Evolutionary conservation across 2,797 vertebrate genomes (phyloP), one percentile per base, ranked within the genome.

Genomic region (Diglossa cyanea): DNA sequence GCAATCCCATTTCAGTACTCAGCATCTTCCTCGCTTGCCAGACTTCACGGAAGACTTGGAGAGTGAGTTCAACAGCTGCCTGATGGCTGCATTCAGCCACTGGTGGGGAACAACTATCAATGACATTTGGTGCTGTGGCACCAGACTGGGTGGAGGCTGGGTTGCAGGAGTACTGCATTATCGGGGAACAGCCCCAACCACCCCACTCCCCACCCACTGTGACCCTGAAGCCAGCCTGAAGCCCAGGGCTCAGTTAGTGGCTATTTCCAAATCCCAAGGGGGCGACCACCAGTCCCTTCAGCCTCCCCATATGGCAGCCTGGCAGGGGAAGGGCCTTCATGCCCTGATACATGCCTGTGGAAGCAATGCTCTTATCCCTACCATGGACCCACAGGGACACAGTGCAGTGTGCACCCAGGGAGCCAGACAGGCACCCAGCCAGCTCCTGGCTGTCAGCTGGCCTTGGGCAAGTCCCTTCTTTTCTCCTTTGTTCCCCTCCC

Each of bases 341-440:
- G 24, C 7, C 35, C n/a, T 25, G 26, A 54, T 4, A 30, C 8
- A 55, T 10, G 7, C 51, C 39, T 10, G 13, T 9, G 35, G 55
- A 17, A 84, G 19, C 44, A 62, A 70, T 3, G 21, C 26, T 35
- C 8, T n/a, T 24, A 53, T 35, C 33, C 25, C 10, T 3, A 0
- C 42, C 13, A 15, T 0, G 17, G 66, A 48, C 48, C 25, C 2
- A 2, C 2, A 5, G 26, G 20, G 44, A 16, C 20, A 60, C 9
- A 31, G 60, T 0, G 4, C 1, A 6, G 24, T 5, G 23, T 37
- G 54, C 2, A 1, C 54, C 35, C 0, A 0, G 12, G 25, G 18
- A 26, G 44, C 17, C 7, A 0, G 2, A 17, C 39, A 47, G 88
- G 8, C 6, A 17, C 17, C 31, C 3, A 70, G 51, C 33, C 63